These are phyloP conservation scores for Diloba caeruleocephala DNA, from an alignment of 2,888 invertebrate species.

Conservation along the genomic window DNA sequence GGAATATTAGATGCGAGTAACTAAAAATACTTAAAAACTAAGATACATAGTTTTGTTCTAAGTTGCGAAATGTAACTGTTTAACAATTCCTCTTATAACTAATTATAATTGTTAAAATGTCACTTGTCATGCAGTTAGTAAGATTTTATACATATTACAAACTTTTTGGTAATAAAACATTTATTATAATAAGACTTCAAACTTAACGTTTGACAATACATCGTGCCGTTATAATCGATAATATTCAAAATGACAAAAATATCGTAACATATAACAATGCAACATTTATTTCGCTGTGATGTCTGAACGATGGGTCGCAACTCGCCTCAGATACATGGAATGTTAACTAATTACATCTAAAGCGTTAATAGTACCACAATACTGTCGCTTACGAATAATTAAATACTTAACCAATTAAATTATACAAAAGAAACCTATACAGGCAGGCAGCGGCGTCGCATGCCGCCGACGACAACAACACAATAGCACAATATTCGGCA, in stretches of 20 bases:
- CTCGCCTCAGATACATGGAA: slow-evolving; percentile 73
- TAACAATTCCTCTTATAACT: slow-evolving; percentile 73
- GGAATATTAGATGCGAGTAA: slow-evolving; percentile 59
- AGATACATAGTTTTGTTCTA: slow-evolving; percentile 79
- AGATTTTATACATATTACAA: slow-evolving; percentile 63
- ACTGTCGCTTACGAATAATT: slow-evolving; percentile 75
- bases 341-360: slow-evolving; percentile 81
- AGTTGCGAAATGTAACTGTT: slow-evolving; percentile 63
- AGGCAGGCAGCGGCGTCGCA: slow-evolving; percentile 54
- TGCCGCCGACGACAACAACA: slow-evolving; percentile 47
- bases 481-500: slow-evolving; percentile 54
- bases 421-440: slow-evolving; percentile 66
- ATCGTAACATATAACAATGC: slow-evolving; percentile 57
- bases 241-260: slow-evolving; percentile 53
- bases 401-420: slow-evolving; percentile 77
- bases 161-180: slow-evolving; percentile 75
- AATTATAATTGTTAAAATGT: slow-evolving; percentile 67
- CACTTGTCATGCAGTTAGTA: slow-evolving; percentile 85
- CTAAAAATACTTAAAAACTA: slow-evolving; percentile 64
- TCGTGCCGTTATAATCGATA: slow-evolving; percentile 43
- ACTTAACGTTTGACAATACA: slow-evolving; percentile 65
- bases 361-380: slow-evolving; percentile 82
- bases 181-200: slow-evolving; percentile 56
- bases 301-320: slow-evolving; percentile 40
- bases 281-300: slow-evolving; percentile 65